Evolutionary conservation across 92 coral and sea anemone genomes (phyloP), one percentile per base, ranked within the genome.

Genomic region (Ricordea florida): DNA sequence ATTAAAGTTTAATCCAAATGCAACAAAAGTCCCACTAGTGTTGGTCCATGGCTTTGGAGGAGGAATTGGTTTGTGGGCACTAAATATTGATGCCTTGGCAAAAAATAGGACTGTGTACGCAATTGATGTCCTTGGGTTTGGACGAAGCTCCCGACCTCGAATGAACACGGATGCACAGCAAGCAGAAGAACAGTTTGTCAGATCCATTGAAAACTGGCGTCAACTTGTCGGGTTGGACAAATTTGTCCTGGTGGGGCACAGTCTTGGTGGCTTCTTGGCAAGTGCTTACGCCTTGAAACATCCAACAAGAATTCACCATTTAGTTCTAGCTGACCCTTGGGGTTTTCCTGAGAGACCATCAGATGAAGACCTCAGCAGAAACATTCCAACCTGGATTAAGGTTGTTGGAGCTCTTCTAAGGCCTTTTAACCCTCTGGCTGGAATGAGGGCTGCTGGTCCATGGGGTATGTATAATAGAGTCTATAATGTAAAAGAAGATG

Each of bases 11-110:
- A 94, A 94, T 40, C 94, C 98, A 5, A 30, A 49, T 27, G 88
- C 92, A 3, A 40, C 60, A 5, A 82, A 73, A 29, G 81, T 63
- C 1, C 98, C 98, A 0, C 75, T 94, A 13, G 91, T 94, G 9
- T 81, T 94, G 97, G 74, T 94, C 15, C 98, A 94, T 74, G 98
- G 98, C 33, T 85, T 94, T 56, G 98, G 98, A 32, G 98, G 94
- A 26, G 98, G 98, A 33, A 74, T 88, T 1, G 98, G 97, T 10
- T 81, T 94, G 11, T 94, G 98, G 98, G 90, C 88, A 26, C 50
- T 94, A 60, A 94, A 88, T 64, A 59, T 94, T 43, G 93, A 94
- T 46, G 75, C 85, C 17, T 81, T 94, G 10, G 90, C 97, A 2
- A 86, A 88, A 36, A 58, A 68, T 23, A 81, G 97, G 57, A 44